phyloP scores from a whole-genome alignment of 2,888 invertebrate genomes.

The Tetragnatha montana region DNA sequence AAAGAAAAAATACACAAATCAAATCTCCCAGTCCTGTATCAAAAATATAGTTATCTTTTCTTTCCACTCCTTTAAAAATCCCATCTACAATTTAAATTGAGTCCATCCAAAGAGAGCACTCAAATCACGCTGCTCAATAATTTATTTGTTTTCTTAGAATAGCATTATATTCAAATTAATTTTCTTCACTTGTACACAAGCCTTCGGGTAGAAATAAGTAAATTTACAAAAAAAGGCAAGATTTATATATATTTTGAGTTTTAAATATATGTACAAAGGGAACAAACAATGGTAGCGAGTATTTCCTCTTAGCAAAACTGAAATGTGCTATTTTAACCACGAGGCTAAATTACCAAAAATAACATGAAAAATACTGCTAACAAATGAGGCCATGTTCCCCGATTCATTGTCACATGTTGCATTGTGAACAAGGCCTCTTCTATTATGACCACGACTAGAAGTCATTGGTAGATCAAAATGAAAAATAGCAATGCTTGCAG shows the following conservation, averaged over 20 bases:
- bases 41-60: slow-evolving; percentile 61
- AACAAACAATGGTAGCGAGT: slow-evolving; percentile 28
- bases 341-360: slow-evolving; percentile 16
- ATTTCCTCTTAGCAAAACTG: slow-evolving; percentile 18
- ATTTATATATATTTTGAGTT: slow-evolving; percentile 42
- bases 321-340: slow-evolving; percentile 25
- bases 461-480: slow-evolving; percentile 35
- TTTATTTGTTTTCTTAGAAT: slow-evolving; percentile 37
- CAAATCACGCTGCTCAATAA: slow-evolving; percentile 49
- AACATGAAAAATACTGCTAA: slow-evolving; percentile 10
- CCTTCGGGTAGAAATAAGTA: slow-evolving; percentile 40
- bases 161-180: slow-evolving; percentile 43
- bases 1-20: slow-evolving; percentile 52
- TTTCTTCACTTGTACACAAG: slow-evolving; percentile 8
- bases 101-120: slow-evolving; percentile 34
- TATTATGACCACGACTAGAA: slow-evolving; percentile 55
- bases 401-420: slow-evolving; percentile 13
- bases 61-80: slow-evolving; percentile 48
- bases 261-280: slow-evolving; percentile 53
- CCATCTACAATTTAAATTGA: slow-evolving; percentile 56
- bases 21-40: slow-evolving; percentile 61
- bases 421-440: slow-evolving; percentile 17
- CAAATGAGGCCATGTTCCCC: slow-evolving; percentile 22
- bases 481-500: slow-evolving; percentile 22
- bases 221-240: slow-evolving; percentile 59